Conservation (phyloP, 2,113 vertebrate species). For the Corythornis madagascariensis region DNA sequence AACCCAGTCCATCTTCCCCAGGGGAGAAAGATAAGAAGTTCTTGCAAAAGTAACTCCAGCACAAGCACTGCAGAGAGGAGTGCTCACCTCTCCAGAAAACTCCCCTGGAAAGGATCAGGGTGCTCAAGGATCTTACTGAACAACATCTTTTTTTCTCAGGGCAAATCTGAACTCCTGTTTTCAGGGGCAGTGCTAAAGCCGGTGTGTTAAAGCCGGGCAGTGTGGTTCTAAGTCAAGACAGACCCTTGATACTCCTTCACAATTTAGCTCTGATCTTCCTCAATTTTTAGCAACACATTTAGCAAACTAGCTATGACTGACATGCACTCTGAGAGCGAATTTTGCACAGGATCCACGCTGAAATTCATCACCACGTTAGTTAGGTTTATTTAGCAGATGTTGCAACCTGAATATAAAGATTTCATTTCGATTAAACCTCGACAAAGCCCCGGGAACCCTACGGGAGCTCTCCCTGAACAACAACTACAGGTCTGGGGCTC, state of each 20-base stretch:
- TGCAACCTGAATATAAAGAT: neutral
- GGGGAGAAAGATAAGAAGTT: neutral
- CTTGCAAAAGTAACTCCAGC: neutral
- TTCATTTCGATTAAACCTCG: neutral
- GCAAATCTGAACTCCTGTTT: neutral
- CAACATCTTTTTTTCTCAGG: neutral
- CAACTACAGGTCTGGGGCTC: neutral
- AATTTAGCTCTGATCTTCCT: neutral
- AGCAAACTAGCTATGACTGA: neutral
- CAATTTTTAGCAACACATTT: neutral
- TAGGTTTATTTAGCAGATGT: neutral
- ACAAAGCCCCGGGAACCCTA: neutral
- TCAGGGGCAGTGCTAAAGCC: neutral
- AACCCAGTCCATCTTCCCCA: neutral
- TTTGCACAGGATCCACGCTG: neutral
- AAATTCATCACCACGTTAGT: neutral
- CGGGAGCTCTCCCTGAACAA: neutral
- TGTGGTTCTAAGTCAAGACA: neutral
- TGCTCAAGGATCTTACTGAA: fast-evolving
- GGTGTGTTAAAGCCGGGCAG: fast-evolving
- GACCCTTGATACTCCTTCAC: neutral
- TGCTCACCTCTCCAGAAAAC: neutral
- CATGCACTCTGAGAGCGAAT: neutral
- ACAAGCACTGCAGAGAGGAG: neutral
- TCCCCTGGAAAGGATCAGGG: neutral